phyloP scores from a whole-genome alignment of 2,888 invertebrate species.

The Drosophila niveifrons region DNA sequence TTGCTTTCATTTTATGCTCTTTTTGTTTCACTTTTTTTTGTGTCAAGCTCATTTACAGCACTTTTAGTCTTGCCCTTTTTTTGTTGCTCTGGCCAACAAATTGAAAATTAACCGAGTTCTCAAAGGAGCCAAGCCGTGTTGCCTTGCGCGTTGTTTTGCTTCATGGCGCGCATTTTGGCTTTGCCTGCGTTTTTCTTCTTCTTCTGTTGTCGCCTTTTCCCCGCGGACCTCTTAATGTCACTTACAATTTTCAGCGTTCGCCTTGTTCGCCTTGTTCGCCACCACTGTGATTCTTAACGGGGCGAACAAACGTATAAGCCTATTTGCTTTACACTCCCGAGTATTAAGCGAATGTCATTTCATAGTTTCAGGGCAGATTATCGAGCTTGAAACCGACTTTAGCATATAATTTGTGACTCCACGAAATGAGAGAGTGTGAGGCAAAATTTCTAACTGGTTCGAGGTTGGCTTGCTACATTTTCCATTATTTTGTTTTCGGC shows the following conservation, averaged over 20 bases:
- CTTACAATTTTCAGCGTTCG: conserved; percentile 49
- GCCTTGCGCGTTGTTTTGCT: conserved; percentile 28
- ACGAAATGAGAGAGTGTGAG: conserved; percentile 21
- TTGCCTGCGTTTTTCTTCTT: conserved; percentile 16
- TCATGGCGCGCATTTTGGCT: conserved; percentile 9
- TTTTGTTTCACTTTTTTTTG: conserved; percentile 27
- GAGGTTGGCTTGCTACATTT: conserved; percentile 5
- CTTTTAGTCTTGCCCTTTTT: conserved; percentile 27
- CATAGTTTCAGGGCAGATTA: conserved; percentile 12
- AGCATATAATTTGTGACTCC: not conserved
- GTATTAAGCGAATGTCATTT: not conserved
- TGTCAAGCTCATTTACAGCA: conserved; percentile 58
- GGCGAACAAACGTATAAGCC: conserved; percentile 8
- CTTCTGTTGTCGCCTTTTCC: conserved; percentile 31
- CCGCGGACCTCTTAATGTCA: conserved; percentile 64
- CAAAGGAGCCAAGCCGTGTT: conserved; percentile 19
- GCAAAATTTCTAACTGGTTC: not conserved
- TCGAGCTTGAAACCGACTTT: not conserved
- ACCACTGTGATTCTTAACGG: conserved; percentile 7
- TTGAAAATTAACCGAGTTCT: conserved; percentile 72
- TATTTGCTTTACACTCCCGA: conserved; percentile 8
- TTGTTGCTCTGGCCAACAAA: conserved; percentile 53
- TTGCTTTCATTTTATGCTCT: conserved; percentile 17
- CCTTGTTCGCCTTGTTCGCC: conserved; percentile 24
- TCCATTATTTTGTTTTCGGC: conserved; percentile 28